Evolutionary conservation across 37 sponge, comb jelly and placozoan genomes (phyloP).

Genomic region (Spongia lamella): DNA sequence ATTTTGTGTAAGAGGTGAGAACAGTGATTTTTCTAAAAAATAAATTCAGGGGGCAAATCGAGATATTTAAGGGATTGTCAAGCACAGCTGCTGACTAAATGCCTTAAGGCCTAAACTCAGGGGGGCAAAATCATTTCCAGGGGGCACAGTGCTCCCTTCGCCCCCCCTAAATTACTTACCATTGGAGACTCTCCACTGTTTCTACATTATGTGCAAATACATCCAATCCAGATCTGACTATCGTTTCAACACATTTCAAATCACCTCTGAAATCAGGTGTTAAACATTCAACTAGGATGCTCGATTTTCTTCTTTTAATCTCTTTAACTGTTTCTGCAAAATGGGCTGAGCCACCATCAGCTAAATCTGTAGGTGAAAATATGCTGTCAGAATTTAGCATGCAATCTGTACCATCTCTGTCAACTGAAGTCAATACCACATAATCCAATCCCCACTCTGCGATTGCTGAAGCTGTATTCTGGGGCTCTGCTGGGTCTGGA

Average conservation of each 20-base stretch:
- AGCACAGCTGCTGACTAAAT: too few relatives aligned
- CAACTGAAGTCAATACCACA: conserved; percentile 97
- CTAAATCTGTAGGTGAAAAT: conserved; percentile 56
- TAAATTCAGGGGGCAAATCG: too few relatives aligned
- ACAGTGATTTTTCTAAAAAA: too few relatives aligned
- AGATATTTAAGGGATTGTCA: too few relatives aligned
- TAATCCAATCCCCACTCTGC: conserved; percentile 94
- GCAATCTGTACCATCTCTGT: conserved; percentile 82
- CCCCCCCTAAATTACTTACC: conserved; percentile 58
- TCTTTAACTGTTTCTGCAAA: conserved; percentile 91
- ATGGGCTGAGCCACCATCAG: conserved; percentile 91
- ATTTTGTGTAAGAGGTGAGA: background rate
- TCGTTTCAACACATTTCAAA: conserved; percentile 54
- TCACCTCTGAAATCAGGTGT: conserved; percentile 95
- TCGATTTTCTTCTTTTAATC: conserved; percentile 77
- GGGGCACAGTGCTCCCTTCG: too few relatives aligned
- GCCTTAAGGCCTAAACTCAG: too few relatives aligned
- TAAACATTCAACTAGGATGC: conserved; percentile 87
- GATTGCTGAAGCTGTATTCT: conserved; percentile 90
- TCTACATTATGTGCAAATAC: conserved; percentile 99
- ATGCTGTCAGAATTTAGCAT: background rate
- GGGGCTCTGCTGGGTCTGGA: conserved; percentile 93
- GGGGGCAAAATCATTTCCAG: too few relatives aligned
- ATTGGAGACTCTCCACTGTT: conserved; percentile 91
- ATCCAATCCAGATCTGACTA: conserved; percentile 88